Conservation (phyloP, 2,888 invertebrate species). For the Cheilosia impressa region DNA sequence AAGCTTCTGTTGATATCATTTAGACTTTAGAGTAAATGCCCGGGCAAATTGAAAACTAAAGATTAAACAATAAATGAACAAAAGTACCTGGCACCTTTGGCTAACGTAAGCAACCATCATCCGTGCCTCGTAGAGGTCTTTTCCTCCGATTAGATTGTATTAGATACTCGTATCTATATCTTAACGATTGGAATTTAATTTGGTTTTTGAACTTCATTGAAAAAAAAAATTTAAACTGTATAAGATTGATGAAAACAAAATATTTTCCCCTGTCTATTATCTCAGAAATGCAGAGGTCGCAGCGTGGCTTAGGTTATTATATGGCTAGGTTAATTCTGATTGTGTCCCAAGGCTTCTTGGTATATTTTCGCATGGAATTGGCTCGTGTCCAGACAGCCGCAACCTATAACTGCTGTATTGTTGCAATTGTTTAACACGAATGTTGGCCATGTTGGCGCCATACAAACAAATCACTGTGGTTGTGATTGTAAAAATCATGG, state of each 20-base stretch:
- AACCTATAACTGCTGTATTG: background rate
- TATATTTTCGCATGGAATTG: background rate
- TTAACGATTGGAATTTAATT: background rate
- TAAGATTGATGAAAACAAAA: background rate
- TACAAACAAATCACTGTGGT: no score
- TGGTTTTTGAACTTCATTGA: background rate
- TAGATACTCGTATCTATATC: background rate
- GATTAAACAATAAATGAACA: slow-evolving; percentile 1
- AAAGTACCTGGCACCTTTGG: background rate
- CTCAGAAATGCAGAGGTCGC: background rate
- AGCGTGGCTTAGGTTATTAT: slow-evolving; percentile 1
- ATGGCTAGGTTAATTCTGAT: slow-evolving; percentile 8
- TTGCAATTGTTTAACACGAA: background rate
- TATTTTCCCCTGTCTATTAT: background rate
- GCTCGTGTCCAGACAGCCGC: slow-evolving; percentile 6
- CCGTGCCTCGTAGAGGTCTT: background rate
- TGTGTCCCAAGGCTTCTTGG: slow-evolving; percentile 6
- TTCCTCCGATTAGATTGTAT: slow-evolving; percentile 10
- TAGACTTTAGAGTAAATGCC: no score
- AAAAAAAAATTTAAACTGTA: background rate
- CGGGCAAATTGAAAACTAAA: no score
- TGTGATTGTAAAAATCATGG: no score
- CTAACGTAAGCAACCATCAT: background rate
- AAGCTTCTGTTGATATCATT: background rate
- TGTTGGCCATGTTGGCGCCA: background rate